Base-by-base conservation (phyloP, 2,888 invertebrate genomes). In the Anticlea derivata region DNA sequence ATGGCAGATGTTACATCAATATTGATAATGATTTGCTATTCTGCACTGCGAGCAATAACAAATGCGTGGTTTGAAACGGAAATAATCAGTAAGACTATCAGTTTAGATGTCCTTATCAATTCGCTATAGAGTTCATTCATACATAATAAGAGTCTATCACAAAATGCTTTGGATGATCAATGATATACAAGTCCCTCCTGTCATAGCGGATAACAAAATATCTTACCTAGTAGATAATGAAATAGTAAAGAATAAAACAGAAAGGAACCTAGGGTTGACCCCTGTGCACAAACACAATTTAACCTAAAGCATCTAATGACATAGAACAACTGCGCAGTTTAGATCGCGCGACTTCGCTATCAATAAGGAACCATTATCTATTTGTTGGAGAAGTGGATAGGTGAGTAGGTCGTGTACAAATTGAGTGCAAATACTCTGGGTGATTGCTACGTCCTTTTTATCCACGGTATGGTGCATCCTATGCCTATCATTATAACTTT, bases 331-430 rank as follows among this genome's bases (percentile, higher is more conserved):
- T 52, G 38, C 52, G 73, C 44, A 73, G n/a, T 66, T 65, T 51
- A 29, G 47, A 46, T 59, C 46, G 52, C 38, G 52, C 44, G 49
- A 56, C 45, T 55, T 46, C 20, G 23, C 43, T 50, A 39, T 48
- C 44, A 44, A 48, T 54, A 45, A 53, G 53, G 54, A 53, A 44
- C 24, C 38, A 70, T 73, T 66, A 74, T 72, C 63, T 59, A 65
- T 58, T 67, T 67, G 63, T 29, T 47, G 56, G 51, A 59, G 61
- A 59, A 50, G 35, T 45, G 50, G 37, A 26, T 57, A 49, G 55
- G 55, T 61, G 65, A 66, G 51, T 66, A 60, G 71, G 69, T 71
- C 66, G 61, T 59, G 53, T 40, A 30, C 47, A 48, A 68, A 66
- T 66, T 60, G 63, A 61, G 57, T 58, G 52, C 58, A 52, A 49